Evolutionary conservation across 35 echinoderm and acorn worm species (phyloP), one percentile per base, ranked within the genome.

Genomic region (Holothuria glaberrima): DNA sequence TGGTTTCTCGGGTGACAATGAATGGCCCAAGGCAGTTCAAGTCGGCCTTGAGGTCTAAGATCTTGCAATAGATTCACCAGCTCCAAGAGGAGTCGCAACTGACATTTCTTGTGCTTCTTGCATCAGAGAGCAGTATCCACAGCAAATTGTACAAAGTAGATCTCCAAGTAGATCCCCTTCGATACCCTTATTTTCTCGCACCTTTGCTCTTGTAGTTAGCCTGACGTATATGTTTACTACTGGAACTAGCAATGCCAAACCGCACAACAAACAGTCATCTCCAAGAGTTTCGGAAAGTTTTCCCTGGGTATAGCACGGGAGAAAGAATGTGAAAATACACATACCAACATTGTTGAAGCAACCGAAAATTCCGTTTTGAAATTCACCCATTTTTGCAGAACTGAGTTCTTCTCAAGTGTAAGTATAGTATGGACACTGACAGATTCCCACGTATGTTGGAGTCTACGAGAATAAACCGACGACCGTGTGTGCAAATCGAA

Each of bases 221-320:
- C 89, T 59, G 69, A 92, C 95, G 48, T 91, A 94, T 80, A 97
- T 83, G 69, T 97, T 92, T 28, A 94, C 77, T 20, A 97, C 26
- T 25, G 95, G 95, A 7, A 97, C 95, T 6, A 97, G 38, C 5
- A 97, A 67, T 16, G 87, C 45, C 41, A 97, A 59, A 67, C 95
- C 95, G 73, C 95, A 97, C 28, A 97, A 86, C 54, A 97, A 70
- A 61, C 95, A 97, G 54, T 97, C 95, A 81, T 97, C 95, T 28
- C 95, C 95, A 12, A 97, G 62, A 22, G 95, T 45, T 62, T 97
- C 95, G 19, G 95, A 92, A 6, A 89, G 59, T 66, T 97, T 97
- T 64, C 95, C 92, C 52, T 92, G 90, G 18, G 95, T 97, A 38
- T 90, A 97, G 71, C 95, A 97, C 1, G 95, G 92, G 22, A 94